phyloP scores from a whole-genome alignment of 1,140 invertebrate genomes.

The Branchinecta lynchi region DNA sequence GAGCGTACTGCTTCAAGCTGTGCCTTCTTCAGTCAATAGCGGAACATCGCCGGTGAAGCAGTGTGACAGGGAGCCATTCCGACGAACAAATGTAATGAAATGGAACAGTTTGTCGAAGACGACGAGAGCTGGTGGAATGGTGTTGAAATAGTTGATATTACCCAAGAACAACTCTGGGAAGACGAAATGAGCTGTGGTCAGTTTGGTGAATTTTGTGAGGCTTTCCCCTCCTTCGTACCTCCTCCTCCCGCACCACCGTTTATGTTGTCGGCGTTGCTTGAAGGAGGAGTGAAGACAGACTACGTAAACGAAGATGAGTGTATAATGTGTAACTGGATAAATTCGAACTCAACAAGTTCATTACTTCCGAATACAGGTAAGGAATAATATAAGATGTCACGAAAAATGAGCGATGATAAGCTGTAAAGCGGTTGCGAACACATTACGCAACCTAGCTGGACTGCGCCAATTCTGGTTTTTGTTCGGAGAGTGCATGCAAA shows the following conservation, averaged over 20 bases:
- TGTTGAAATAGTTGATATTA: not conserved
- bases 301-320: not conserved
- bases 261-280: not conserved
- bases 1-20: not conserved
- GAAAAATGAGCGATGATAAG: no score
- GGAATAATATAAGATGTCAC: no score
- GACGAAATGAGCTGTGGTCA: not conserved
- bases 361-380: not conserved
- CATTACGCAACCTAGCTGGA: no score
- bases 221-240: not conserved
- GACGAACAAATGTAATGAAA: not conserved
- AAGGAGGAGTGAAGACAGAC: not conserved
- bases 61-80: not conserved
- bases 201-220: not conserved
- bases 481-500: no score
- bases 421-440: no score
- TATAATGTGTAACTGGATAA: slow-evolving; percentile 4
- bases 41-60: not conserved
- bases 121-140: not conserved
- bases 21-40: not conserved
- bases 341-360: not conserved
- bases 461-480: no score
- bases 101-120: slow-evolving; percentile 3
- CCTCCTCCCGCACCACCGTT: slow-evolving; percentile 1
- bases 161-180: not conserved